These are phyloP conservation scores for Ciconia nigra DNA, from an alignment of 2,797 vertebrate species.

Conservation along the genomic window DNA sequence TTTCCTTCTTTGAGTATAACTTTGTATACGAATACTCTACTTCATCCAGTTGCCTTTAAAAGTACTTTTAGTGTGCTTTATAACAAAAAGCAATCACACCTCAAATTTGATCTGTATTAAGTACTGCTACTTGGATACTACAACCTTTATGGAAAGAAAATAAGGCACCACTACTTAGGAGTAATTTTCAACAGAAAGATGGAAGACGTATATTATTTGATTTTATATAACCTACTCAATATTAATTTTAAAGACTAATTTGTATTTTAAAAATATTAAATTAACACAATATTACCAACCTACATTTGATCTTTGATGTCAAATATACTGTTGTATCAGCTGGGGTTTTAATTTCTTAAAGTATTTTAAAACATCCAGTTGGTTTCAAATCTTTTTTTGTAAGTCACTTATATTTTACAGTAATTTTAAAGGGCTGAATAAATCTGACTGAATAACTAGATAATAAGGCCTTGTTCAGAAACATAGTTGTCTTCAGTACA, in stretches of 20 bases:
- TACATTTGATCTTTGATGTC: background rate
- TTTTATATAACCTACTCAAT: background rate
- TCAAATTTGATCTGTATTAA: background rate
- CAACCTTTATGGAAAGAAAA: background rate
- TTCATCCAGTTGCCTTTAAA: background rate
- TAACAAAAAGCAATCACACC: background rate
- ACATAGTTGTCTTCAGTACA: background rate
- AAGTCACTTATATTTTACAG: background rate
- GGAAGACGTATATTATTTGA: background rate
- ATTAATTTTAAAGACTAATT: background rate
- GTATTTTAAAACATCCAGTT: background rate
- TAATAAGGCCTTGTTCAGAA: slow-evolving; percentile 22
- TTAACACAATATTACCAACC: background rate
- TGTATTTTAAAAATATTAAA: background rate
- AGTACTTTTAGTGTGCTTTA: background rate
- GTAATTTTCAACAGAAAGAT: background rate
- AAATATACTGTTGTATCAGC: background rate
- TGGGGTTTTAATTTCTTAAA: background rate
- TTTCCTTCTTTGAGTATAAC: background rate
- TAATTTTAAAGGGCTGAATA: background rate
- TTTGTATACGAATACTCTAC: background rate
- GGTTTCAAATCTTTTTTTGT: background rate
- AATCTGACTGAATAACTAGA: background rate
- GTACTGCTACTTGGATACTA: background rate
- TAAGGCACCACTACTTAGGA: background rate